phyloP scores from a whole-genome alignment of 2,888 invertebrate genomes.

The Rotaria macrura region DNA sequence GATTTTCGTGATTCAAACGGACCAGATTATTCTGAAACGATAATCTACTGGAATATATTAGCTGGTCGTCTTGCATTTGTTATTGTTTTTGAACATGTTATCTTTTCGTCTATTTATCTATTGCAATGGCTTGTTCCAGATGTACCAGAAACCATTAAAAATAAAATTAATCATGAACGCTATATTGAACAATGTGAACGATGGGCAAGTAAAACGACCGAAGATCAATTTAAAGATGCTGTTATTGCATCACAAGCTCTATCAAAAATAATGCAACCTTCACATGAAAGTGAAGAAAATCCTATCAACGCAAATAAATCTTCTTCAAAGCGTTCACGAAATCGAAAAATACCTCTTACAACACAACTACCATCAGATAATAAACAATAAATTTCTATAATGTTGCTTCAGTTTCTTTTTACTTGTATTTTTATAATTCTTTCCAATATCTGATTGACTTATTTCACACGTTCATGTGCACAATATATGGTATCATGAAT shows the following conservation, averaged over 20 bases:
- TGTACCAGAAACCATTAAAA: neutral
- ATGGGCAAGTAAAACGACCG: neutral
- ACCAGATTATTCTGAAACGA: constrained; percentile 42
- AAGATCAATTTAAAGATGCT: neutral
- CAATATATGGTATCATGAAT: neutral
- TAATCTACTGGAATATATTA: constrained; percentile 18
- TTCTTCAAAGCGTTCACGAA: neutral
- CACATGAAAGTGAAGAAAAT: neutral
- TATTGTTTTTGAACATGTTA: constrained; percentile 33
- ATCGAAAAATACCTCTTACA: neutral
- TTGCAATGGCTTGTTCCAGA: neutral
- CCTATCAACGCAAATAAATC: neutral
- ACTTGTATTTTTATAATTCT: neutral
- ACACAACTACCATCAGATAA: neutral
- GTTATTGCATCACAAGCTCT: neutral
- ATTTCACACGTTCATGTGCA: neutral
- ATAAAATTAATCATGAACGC: neutral
- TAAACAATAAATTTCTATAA: neutral
- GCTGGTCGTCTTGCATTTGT: constrained; percentile 33
- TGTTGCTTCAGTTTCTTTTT: neutral
- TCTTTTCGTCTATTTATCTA: neutral
- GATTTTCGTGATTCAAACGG: neutral
- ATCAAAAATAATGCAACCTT: neutral
- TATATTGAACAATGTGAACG: neutral
- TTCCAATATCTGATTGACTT: too few species aligned